Conservation (phyloP, 2,888 invertebrate genomes). For the Adela reaumurella region DNA sequence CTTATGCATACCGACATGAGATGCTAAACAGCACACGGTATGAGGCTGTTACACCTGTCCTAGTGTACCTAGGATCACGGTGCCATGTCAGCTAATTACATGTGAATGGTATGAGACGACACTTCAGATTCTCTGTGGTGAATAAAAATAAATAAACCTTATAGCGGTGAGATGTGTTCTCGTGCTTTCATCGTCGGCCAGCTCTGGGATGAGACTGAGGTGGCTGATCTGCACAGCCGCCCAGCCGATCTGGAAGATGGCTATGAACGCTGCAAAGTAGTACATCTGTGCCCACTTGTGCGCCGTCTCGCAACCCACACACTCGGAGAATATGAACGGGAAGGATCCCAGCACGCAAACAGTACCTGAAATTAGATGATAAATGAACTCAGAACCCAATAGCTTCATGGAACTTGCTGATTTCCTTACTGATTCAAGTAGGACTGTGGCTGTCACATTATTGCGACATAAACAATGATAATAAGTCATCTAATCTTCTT, state of each 20-base stretch:
- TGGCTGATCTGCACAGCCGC: conserved; percentile 90
- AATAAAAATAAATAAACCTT: conserved; percentile 42
- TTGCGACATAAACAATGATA: no score
- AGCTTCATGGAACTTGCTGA: no score
- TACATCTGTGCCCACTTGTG: conserved; percentile 68
- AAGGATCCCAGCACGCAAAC: conserved; percentile 73
- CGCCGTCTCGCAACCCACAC: conserved; percentile 62
- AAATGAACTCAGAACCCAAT: no score
- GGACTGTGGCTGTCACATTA: no score
- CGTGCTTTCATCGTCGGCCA: conserved; percentile 70
- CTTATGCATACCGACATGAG: no score
- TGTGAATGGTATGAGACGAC: background rate
- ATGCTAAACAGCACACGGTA: no score
- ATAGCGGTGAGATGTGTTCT: conserved; percentile 74
- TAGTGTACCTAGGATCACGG: conserved; percentile 2
- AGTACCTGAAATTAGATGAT: conserved; percentile 56
- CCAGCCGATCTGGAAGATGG: conserved; percentile 92
- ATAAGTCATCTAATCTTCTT: no score
- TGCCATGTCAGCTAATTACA: background rate
- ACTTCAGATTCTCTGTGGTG: conserved; percentile 1
- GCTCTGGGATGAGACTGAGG: conserved; percentile 80
- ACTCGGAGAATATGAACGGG: conserved; percentile 83
- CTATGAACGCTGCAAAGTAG: conserved; percentile 73
- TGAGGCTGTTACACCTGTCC: background rate
- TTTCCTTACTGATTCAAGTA: no score